Evolutionary conservation across 2,797 vertebrate genomes (phyloP), one percentile per base, ranked within the genome.

Genomic region (Eutrigla gurnardus): DNA sequence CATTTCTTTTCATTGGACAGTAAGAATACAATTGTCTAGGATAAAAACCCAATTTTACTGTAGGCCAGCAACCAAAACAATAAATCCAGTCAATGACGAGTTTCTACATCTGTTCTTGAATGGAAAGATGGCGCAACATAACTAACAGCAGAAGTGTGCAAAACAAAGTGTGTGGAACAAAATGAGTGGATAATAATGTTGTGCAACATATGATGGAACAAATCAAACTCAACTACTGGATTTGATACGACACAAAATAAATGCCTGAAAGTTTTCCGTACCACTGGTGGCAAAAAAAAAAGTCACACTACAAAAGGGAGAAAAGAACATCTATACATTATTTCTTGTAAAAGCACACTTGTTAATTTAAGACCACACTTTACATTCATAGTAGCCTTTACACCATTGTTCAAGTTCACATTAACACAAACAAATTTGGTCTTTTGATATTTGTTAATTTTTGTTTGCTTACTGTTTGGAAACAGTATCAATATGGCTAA

Each of bases 401-500:
- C 17, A 72, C 73, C 46, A 7, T 59, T 66, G 70, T 74, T 81
- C 57, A 71, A 72, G 63, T 49, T 61, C 64, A 65, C 69, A 65
- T 0, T 47, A 43, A 83, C 50, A 75, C 49, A 58, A 54, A 78
- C 47, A 35, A 18, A 73, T 83, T 70, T 68, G 52, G 77, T 78
- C 63, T 83, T 84, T 63, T 25, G 47, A 59, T 70, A 49, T 67
- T 67, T 39, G 67, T 80, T 55, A 33, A 49, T 65, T 73, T 83
- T 53, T 49, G 40, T 74, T 65, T 2, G 18, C 58, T 18, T 69
- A 65, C 57, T 59, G 67, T 78, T 75, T 9, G 37, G n/a, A 67
- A 78, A 86, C 75, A 73, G 81, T 61, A 63, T 73, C 40, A 77
- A 77, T 90, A 92, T 91, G 90, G 84, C 91, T 90, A 45, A 77